Base-by-base conservation (phyloP, 1,140 invertebrate species). In the Brachionus rotundiformis region DNA sequence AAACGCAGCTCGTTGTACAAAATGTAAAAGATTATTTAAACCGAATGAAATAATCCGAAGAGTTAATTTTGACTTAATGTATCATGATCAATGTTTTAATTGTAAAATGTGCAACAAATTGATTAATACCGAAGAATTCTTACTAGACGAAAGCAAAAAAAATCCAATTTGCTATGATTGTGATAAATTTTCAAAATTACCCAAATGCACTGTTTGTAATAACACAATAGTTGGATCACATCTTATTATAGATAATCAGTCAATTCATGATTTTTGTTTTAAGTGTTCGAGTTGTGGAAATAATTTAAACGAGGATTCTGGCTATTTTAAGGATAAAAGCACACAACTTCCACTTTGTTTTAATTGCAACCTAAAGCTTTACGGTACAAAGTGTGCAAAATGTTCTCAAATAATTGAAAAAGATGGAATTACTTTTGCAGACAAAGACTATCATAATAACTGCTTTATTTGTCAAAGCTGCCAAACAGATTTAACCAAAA, bases 361-460 rank as follows among this genome's bases (percentile, higher is more conserved):
- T 16, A 25, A 59, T n/a, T 77, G 73, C 33, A 77, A 77, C 29
- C 19, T 77, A 16, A 25, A 47, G 6, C 27, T 29, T 4, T 44
- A 77, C 19, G 73, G 73, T 23, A 33, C 11, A 49, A 77, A 77
- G 6, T 77, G 73, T 11, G 39, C 36, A 27, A 49, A 33, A 36
- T 77, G 73, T 49, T 2, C 8, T 54, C 36, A 44, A 11, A 41
- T 77, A 7, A 77, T 77, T 16, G 73, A 31, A 77, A 59, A 77
- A 59, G 49, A 77, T 49, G 73, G 73, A 16, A 16, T 77, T 16
- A 77, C 36, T 54, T 77, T 77, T 44, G 36, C 73, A 29, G 73
- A 77, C 19, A 49, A 33, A 49, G 73, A 77, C 49, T 77, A 25
- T 49, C 73, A 77, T 25, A 16, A 25, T 23, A 3, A 44, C 19